Evolutionary conservation across 2,888 invertebrate genomes (phyloP).

Genomic region (Meiosimyza platycephala): DNA sequence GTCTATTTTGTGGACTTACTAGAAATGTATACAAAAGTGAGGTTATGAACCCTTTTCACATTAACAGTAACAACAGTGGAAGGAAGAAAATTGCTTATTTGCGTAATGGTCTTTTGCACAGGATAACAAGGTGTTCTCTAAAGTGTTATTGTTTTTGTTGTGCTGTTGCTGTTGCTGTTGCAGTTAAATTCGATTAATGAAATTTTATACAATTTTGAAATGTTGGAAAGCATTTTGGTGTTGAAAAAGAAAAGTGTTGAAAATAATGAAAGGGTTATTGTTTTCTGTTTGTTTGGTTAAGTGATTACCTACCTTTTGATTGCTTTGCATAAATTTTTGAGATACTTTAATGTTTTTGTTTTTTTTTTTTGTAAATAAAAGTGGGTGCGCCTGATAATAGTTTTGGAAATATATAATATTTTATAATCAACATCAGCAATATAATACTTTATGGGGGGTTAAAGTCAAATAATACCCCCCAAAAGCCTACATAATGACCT

Average conservation of each 20-base stretch:
- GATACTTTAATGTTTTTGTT: neutral
- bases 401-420: too few relatives aligned
- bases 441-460: too few relatives aligned
- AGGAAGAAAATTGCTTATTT: slow-evolving; percentile 38
- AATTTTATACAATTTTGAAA: slow-evolving; percentile 29
- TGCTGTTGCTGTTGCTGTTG: slow-evolving; percentile 16
- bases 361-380: too few relatives aligned
- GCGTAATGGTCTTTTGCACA: slow-evolving; percentile 41
- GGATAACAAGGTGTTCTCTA: slow-evolving; percentile 28
- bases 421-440: too few relatives aligned
- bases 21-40: slow-evolving; percentile 51
- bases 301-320: slow-evolving; percentile 16
- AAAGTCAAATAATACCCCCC: too few relatives aligned
- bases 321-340: slow-evolving; percentile 4
- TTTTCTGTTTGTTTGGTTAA: slow-evolving; percentile 23
- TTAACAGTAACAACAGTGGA: slow-evolving; percentile 42
- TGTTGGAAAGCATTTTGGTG: neutral
- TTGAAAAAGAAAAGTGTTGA: neutral
- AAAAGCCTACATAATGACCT: too few relatives aligned
- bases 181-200: slow-evolving; percentile 37
- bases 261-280: neutral
- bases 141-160: slow-evolving; percentile 3
- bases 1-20: slow-evolving; percentile 37
- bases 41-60: slow-evolving; percentile 59
- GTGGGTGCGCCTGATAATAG: too few relatives aligned